Conservation (phyloP, 64 coral and sea anemone species). For the Pocillopora damicornis region DNA sequence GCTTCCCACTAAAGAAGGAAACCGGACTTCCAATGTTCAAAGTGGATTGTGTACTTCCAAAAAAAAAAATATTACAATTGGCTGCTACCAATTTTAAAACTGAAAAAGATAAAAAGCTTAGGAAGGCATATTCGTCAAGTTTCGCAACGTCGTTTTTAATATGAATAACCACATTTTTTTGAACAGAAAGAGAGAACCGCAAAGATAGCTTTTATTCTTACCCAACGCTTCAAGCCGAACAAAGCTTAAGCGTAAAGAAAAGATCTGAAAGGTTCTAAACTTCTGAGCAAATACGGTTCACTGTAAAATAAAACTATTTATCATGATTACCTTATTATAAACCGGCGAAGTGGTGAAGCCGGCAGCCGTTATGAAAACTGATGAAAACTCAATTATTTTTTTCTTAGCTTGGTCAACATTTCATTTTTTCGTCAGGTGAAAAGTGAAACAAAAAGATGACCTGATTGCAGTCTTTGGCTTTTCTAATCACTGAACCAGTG, state of each 20-base stretch:
- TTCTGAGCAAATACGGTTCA: neutral
- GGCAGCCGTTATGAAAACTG: neutral
- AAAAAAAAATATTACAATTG: neutral
- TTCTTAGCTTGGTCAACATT: constrained; percentile 8
- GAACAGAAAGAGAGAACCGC: neutral
- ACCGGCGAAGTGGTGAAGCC: neutral
- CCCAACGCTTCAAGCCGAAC: neutral
- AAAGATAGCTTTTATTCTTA: neutral
- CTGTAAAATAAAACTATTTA: neutral
- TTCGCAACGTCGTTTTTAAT: constrained; percentile 1
- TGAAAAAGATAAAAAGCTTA: neutral
- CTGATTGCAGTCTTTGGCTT: constrained; percentile 40
- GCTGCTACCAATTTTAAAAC: neutral
- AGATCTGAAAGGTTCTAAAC: neutral
- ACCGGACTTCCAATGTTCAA: neutral
- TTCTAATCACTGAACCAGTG: constrained; percentile 15
- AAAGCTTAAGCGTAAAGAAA: neutral
- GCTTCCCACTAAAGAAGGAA: constrained; percentile 9
- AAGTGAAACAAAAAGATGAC: constrained; percentile 26
- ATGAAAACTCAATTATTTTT: constrained; percentile 15
- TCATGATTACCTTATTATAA: too few relatives aligned
- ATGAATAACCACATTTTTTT: constrained; percentile 14
- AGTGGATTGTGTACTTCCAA: neutral
- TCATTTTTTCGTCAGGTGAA: neutral
- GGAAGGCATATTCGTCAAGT: neutral